phyloP scores from a whole-genome alignment of 2,113 vertebrate species.

The Uria lomvia region DNA sequence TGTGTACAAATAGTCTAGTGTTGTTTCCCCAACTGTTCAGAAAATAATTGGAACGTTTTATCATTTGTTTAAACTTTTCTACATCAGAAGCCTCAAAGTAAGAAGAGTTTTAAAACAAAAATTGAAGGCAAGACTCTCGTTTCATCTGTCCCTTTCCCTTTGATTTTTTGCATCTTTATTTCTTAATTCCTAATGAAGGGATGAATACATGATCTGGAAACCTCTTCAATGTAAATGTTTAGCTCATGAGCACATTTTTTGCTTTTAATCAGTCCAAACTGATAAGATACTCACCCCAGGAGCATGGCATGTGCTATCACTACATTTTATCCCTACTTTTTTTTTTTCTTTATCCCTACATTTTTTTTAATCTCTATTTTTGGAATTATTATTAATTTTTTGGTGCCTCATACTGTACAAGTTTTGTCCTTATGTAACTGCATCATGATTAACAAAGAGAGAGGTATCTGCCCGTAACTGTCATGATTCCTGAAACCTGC shows the following conservation, averaged over 20 bases:
- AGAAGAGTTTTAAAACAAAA: background rate
- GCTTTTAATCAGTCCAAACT: background rate
- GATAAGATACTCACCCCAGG: background rate
- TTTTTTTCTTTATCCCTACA: background rate
- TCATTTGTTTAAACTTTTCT: background rate
- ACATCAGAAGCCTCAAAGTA: background rate
- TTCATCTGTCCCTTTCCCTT: background rate
- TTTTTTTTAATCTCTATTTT: background rate
- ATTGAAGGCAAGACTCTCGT: background rate
- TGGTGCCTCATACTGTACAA: background rate
- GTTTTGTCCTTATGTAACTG: background rate
- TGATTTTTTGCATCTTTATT: background rate
- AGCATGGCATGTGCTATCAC: background rate
- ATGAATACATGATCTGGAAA: background rate
- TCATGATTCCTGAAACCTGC: background rate
- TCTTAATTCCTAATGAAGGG: background rate
- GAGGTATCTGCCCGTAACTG: background rate
- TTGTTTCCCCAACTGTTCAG: background rate
- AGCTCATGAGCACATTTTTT: background rate
- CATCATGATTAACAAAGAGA: background rate
- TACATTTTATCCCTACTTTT: background rate
- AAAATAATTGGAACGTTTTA: background rate
- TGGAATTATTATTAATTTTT: background rate
- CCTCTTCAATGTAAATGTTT: background rate
- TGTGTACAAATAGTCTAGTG: constrained; percentile 25